A percentile compares a stretch with the other conserved stretches of the same genome.
These are phyloP conservation scores for Eublepharis macularius DNA, from an alignment of 2,113 vertebrate genomes.

Conservation along the genomic window DNA sequence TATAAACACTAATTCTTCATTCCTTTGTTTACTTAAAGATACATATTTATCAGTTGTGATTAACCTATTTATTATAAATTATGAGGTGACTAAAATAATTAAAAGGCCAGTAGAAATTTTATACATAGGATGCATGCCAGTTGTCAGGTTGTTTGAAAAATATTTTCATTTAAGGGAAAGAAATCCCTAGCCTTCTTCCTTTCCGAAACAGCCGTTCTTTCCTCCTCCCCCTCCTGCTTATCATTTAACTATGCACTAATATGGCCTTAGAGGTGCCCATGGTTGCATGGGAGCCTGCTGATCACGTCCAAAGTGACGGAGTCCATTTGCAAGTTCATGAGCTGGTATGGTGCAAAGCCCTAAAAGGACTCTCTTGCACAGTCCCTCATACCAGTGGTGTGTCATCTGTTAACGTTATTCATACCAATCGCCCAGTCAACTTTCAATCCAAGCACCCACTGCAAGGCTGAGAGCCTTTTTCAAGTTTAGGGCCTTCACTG, in stretches of 20 bases:
- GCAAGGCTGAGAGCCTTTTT: background rate
- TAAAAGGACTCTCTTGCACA: background rate
- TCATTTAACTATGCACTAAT: conserved; percentile 74
- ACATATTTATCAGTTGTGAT: conserved; percentile 83
- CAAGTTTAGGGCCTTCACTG: background rate
- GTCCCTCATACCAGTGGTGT: background rate
- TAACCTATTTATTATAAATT: conserved; percentile 87
- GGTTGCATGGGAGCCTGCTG: conserved; percentile 70
- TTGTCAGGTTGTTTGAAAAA: conserved; percentile 71
- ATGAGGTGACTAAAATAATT: conserved; percentile 80
- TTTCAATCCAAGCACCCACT: background rate
- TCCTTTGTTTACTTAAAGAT: conserved; percentile 85
- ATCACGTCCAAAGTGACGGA: conserved; percentile 70
- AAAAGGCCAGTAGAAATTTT: conserved; percentile 82
- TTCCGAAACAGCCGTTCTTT: conserved; percentile 69
- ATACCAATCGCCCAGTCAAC: background rate
- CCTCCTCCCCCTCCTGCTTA: background rate
- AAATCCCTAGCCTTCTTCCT: conserved; percentile 44
- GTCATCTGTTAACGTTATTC: background rate
- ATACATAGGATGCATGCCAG: conserved; percentile 77
- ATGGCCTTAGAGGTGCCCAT: conserved; percentile 79
- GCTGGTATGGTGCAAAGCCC: conserved; percentile 57
- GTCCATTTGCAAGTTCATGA: conserved; percentile 71
- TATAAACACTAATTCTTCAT: conserved; percentile 82
- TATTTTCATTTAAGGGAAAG: conserved; percentile 66